Conservation (phyloP, 2,113 vertebrate genomes). For the Archocentrus centrarchus region DNA sequence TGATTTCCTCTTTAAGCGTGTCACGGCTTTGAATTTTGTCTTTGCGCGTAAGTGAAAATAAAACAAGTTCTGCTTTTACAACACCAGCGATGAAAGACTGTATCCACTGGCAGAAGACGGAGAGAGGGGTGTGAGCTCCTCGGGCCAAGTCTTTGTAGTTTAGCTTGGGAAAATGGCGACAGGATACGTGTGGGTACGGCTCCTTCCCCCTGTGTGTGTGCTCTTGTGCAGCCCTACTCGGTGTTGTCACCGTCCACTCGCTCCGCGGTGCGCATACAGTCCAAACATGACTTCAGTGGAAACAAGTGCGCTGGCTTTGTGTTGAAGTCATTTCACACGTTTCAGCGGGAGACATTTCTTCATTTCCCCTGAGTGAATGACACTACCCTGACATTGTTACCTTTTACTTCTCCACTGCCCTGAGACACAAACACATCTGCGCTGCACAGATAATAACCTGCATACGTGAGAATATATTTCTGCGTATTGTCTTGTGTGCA, state of each 20-base stretch:
- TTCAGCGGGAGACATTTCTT: slow-evolving; percentile 15
- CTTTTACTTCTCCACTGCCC: background rate
- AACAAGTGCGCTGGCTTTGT: slow-evolving; percentile 6
- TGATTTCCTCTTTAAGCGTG: accelerated
- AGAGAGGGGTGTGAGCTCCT: slow-evolving; percentile 53
- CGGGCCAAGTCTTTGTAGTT: slow-evolving; percentile 59
- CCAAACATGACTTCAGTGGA: slow-evolving; percentile 29
- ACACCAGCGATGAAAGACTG: background rate
- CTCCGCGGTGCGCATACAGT: background rate
- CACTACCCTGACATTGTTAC: background rate
- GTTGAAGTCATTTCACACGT: slow-evolving; percentile 23
- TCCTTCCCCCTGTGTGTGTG: background rate
- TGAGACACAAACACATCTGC: background rate
- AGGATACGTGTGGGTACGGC: slow-evolving; percentile 43
- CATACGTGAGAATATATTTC: too few relatives aligned
- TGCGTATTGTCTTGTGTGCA: background rate
- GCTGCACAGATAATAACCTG: background rate
- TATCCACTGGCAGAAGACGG: background rate
- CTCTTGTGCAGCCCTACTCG: slow-evolving; percentile 18
- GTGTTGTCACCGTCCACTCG: slow-evolving; percentile 9
- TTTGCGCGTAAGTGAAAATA: background rate
- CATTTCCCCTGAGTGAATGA: slow-evolving; percentile 13
- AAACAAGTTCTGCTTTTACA: too few relatives aligned
- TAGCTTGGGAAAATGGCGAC: slow-evolving; percentile 78
- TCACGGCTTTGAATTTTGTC: background rate